phyloP scores from a whole-genome alignment of 2,113 vertebrate genomes.

The Cebus imitator region DNA sequence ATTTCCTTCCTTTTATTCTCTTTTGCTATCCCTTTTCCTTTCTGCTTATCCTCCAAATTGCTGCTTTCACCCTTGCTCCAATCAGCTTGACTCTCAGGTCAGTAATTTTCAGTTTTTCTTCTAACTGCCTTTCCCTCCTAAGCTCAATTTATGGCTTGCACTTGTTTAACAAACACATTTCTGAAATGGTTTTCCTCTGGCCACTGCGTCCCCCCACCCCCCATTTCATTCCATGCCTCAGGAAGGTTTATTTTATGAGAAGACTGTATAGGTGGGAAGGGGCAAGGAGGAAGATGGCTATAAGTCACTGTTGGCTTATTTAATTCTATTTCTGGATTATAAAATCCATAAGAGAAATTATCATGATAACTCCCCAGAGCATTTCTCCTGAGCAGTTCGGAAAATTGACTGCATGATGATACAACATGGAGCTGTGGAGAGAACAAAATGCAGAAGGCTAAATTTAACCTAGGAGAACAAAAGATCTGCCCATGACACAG shows the following conservation, averaged over 20 bases:
- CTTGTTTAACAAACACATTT: conserved; percentile 71
- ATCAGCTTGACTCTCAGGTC: conserved; percentile 95
- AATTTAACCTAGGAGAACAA: conserved; percentile 46
- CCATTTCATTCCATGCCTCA: conserved; percentile 55
- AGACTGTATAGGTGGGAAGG: conserved; percentile 25
- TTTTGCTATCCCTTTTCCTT: conserved; percentile 81
- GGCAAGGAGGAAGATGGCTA: conserved; percentile 15
- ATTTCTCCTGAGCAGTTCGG: neutral
- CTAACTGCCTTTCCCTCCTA: conserved; percentile 67
- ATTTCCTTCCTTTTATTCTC: conserved; percentile 86
- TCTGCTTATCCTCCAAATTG: conserved; percentile 84
- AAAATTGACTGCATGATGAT: neutral
- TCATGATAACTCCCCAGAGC: neutral
- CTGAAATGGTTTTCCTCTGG: conserved; percentile 72
- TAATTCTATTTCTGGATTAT: conserved; percentile 27
- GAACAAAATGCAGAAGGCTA: conserved; percentile 23
- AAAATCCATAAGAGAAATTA: conserved; percentile 41
- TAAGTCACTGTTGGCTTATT: conserved; percentile 20
- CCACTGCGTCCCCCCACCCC: neutral
- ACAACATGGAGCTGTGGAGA: neutral
- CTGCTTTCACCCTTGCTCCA: conserved; percentile 86
- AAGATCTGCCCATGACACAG: conserved; percentile 13
- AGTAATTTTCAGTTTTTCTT: conserved; percentile 84
- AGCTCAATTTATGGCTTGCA: conserved; percentile 76
- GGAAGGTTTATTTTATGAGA: conserved; percentile 57